Evolutionary conservation across 2,888 invertebrate genomes (phyloP).

Genomic region (Leptopilina syphax): DNA sequence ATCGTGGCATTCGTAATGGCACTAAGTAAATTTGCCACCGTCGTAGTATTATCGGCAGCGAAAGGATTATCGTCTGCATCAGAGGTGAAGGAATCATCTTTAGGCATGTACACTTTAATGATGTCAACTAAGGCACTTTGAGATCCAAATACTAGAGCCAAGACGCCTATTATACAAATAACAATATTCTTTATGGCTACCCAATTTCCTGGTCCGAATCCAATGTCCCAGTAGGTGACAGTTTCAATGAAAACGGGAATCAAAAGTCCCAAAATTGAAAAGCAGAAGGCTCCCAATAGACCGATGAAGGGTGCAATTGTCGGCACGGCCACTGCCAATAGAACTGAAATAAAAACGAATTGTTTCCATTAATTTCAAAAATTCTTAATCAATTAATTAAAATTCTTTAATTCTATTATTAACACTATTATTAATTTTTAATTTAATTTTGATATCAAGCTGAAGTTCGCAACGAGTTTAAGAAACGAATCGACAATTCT

Average conservation of each 20-base stretch:
- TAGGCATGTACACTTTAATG: neutral
- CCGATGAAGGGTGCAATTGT: slow-evolving; percentile 93
- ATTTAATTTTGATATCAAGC: too few species aligned
- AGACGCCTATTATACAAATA: slow-evolving; percentile 86
- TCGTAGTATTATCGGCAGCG: neutral
- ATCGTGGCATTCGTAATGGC: neutral
- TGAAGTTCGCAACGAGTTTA: too few species aligned
- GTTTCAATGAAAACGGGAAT: slow-evolving; percentile 92
- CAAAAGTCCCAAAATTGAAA: slow-evolving; percentile 93
- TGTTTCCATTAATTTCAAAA: too few species aligned
- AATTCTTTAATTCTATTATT: too few species aligned
- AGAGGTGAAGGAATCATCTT: neutral
- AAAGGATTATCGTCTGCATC: neutral
- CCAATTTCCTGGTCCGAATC: slow-evolving; percentile 86
- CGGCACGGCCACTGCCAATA: slow-evolving; percentile 91
- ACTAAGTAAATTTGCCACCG: too few species aligned
- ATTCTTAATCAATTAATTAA: too few species aligned
- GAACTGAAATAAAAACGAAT: slow-evolving; percentile 74
- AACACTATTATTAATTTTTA: too few species aligned
- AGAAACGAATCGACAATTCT: too few species aligned
- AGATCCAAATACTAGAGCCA: slow-evolving; percentile 91
- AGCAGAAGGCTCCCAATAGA: slow-evolving; percentile 95
- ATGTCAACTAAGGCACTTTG: slow-evolving; percentile 83
- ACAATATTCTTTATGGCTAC: slow-evolving; percentile 88
- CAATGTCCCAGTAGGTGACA: slow-evolving; percentile 90